Percentiles rank a stretch among this genome's conserved stretches.
Conservation (phyloP, 2,888 invertebrate species). For the Pseudoips prasinana region DNA sequence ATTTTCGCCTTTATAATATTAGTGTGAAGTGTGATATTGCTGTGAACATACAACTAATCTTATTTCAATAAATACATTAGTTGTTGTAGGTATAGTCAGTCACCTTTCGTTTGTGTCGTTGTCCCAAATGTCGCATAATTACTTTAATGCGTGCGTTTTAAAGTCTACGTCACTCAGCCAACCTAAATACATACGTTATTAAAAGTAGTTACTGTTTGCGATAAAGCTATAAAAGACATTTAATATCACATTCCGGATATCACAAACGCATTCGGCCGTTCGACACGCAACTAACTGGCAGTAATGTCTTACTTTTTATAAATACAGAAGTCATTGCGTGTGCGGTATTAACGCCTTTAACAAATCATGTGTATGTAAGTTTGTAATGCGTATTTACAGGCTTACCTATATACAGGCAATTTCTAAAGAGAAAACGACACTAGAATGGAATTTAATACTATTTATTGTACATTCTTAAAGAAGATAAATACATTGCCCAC, state of each 20-base stretch:
- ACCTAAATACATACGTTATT: slow-evolving; percentile 15
- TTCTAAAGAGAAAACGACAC: no score
- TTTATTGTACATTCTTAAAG: no score
- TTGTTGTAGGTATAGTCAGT: no score
- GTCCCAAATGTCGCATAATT: no score
- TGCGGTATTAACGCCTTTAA: slow-evolving; percentile 39
- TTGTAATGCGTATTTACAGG: slow-evolving; percentile 39
- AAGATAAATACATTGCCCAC: no score
- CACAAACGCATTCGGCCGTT: slow-evolving; percentile 36
- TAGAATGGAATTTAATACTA: no score
- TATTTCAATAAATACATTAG: no score
- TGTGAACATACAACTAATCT: no score
- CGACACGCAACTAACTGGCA: slow-evolving; percentile 40
- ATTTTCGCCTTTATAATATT: no score
- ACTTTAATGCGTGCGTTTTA: no score
- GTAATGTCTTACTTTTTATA: slow-evolving; percentile 39
- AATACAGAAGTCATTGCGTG: slow-evolving; percentile 39
- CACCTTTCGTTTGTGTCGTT: no score
- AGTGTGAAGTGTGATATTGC: no score
- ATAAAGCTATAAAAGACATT: slow-evolving; percentile 32
- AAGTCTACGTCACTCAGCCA: slow-evolving; percentile 2
- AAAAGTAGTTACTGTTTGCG: slow-evolving; percentile 11
- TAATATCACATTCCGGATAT: slow-evolving; percentile 36
- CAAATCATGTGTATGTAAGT: slow-evolving; percentile 27
- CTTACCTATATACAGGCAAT: slow-evolving; percentile 25